A percentile compares a stretch with the other conserved stretches of the same genome.
Conservation (phyloP, 2,888 invertebrate genomes). For the Xanthostigma xanthostigma region DNA sequence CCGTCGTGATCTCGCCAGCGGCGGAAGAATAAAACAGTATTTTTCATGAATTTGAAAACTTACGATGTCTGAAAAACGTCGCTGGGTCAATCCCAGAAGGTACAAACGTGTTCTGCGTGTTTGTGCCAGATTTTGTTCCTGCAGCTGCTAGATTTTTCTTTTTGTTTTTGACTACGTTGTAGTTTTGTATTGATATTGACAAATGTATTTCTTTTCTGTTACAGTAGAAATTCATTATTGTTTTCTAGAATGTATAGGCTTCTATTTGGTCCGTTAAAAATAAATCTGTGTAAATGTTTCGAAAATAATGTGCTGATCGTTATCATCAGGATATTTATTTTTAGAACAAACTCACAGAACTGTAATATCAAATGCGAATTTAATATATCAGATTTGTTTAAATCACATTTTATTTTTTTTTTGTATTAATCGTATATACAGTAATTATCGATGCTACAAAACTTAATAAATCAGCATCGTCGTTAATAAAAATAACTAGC, state of each 20-base stretch:
- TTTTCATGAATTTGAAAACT: conserved; percentile 15
- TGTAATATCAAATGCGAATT: too few relatives aligned
- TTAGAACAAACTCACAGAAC: too few relatives aligned
- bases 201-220: conserved; percentile 10
- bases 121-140: conserved; percentile 10
- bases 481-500: too few relatives aligned
- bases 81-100: conserved; percentile 19
- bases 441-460: too few relatives aligned
- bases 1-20: conserved; percentile 22
- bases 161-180: conserved; percentile 10
- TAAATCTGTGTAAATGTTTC: too few relatives aligned
- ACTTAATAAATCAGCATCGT: too few relatives aligned
- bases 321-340: too few relatives aligned
- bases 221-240: conserved; percentile 3
- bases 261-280: too few relatives aligned
- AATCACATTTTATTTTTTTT: too few relatives aligned
- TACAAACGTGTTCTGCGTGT: conserved; percentile 15
- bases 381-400: too few relatives aligned
- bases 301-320: too few relatives aligned
- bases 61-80: conserved; percentile 14
- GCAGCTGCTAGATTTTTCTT: conserved; percentile 12
- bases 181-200: conserved; percentile 7
- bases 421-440: too few relatives aligned
- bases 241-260: not conserved
- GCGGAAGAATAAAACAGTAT: conserved; percentile 16